Evolutionary conservation across 1,140 invertebrate genomes (phyloP), one percentile per base, ranked within the genome.

Genomic region (Palaemon carinicauda): DNA sequence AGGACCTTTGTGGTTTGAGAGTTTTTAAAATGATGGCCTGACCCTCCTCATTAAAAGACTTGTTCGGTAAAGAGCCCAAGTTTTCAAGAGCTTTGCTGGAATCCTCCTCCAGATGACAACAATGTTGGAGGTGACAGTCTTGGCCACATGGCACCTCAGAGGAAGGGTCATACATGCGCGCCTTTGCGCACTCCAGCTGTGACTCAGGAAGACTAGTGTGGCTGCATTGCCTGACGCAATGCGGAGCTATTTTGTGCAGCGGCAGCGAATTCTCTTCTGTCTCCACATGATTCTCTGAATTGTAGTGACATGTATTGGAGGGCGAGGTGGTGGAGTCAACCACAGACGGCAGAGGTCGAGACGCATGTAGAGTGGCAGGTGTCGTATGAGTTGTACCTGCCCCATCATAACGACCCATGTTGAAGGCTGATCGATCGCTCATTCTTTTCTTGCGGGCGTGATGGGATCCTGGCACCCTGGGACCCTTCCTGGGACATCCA

Each of bases 271-370:
- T 73, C 19, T 21, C 31, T 3, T 33, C 14, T 17, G 33, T 27
- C 3, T 86, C 84, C 14, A 41, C 60, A 10, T 78, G 52, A 51
- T 15, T 27, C 19, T 77, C 73, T 19, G 56, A 77, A 17, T 31
- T n/a, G 15, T 60, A 29, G 54, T 78, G 56, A 29, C 52, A 79
- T 50, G 77, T 73, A 69, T 79, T 65, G 56, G 84, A 79, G 60
- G 77, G 84, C n/a, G 77, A 80, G 83, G 83, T 79, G 75, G 60
- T 86, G 77, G 84, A 86, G 27, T 80, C 77, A 14, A 65, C 77
- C 7, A 80, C 29, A 69, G 84, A 86, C 24, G 77, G 84, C n/a
- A 51, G 17, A 29, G 71, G 29, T 29, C 65, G 60, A 27, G 84
- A 75, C 60, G 84, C 60, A 51, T 80, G 84, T 7, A 86, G 41